These are phyloP conservation scores for Dicentrarchus labrax DNA, from an alignment of 2,113 vertebrate genomes.

Conservation along the genomic window DNA sequence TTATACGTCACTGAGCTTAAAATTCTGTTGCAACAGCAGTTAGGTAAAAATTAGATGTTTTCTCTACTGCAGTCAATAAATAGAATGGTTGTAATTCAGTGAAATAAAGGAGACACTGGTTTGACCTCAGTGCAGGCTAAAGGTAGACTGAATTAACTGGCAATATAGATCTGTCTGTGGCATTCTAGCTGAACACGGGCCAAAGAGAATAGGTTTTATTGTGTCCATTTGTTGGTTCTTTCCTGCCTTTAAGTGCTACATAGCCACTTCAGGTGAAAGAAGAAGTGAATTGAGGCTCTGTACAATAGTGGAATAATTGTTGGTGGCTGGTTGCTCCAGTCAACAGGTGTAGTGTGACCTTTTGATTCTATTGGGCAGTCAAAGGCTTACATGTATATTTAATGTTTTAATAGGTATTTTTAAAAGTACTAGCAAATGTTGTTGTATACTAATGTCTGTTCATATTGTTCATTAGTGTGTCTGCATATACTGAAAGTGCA, in stretches of 20 bases:
- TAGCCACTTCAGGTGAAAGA: not conserved
- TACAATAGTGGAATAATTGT: not conserved
- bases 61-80: constrained; percentile 17
- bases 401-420: too few species aligned
- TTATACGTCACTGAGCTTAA: not conserved
- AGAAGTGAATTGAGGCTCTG: not conserved
- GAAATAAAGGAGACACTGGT: not conserved
- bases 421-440: not conserved
- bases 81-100: not conserved
- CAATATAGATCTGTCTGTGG: not conserved
- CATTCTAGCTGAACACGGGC: not conserved
- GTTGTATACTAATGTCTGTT: too few species aligned
- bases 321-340: too few species aligned
- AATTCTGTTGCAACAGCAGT: not conserved
- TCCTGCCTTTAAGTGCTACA: too few species aligned
- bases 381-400: not conserved
- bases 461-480: too few species aligned
- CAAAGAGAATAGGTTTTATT: not conserved
- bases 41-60: not conserved
- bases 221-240: not conserved
- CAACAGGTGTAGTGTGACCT: not conserved
- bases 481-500: too few species aligned
- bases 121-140: not conserved
- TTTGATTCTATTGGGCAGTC: not conserved
- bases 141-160: not conserved